Evolutionary conservation across 2,797 vertebrate genomes (phyloP), one percentile per base, ranked within the genome.

Genomic region (Lates japonicus): DNA sequence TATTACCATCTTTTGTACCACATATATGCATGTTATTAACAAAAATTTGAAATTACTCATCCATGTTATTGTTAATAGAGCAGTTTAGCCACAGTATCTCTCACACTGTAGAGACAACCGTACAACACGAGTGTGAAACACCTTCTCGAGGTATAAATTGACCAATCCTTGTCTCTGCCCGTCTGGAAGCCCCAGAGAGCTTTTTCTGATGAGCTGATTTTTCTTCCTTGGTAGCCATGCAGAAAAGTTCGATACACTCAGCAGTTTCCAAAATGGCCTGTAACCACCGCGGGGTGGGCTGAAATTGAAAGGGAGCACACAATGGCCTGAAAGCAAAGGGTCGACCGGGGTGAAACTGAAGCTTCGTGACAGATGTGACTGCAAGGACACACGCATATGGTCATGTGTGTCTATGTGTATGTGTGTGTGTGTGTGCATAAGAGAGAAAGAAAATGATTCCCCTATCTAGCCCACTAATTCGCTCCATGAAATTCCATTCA

Each of bases 171-270:
- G 76, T 85, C 66, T 71, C 8, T 33, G 74, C 62, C 69, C 59
- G 68, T 72, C 73, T 75, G 7, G 37, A 82, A 74, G 37, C 80
- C 81, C 76, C 60, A 20, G 72, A 79, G 80, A 80, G 63, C 41
- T 25, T 65, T 67, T 80, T 73, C 70, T 80, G 85, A 87, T 83
- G 80, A 85, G 70, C 82, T 58, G 84, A 79, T 80, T 76, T 87
- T 86, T 83, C 59, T 81, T 85, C 72, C 57, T 58, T 2, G 20
- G 74, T 70, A 78, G 69, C 59, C 82, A 79, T 83, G 75, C 74
- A 90, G 73, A 85, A 84, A 88, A 87, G 74, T 91, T 85, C 44
- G 19, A 90, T 87, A 62, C 44, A 82, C 90, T 91, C 88, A 89
- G 90, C 90, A 87, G 67, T 92, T 93, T 90, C 62, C 74, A 78